Evolutionary conservation across 2,888 invertebrate species (phyloP).

Genomic region (Deilephila elpenor): DNA sequence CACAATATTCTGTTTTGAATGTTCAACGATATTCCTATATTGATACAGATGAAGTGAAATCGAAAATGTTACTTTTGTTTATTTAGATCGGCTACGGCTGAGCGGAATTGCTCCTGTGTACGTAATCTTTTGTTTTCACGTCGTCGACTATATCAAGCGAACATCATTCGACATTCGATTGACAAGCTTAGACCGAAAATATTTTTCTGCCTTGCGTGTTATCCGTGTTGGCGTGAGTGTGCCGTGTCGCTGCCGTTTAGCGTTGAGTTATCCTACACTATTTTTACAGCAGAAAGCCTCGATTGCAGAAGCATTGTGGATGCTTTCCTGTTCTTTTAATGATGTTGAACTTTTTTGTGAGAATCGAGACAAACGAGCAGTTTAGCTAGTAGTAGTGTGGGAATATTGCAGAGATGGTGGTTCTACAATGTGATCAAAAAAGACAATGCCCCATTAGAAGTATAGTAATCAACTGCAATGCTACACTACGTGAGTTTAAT

Average conservation of each 20-base stretch:
- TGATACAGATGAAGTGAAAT: not conserved
- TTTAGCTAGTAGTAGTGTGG: too few relatives aligned
- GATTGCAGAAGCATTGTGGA: too few relatives aligned
- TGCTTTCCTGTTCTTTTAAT: too few relatives aligned
- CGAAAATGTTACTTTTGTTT: constrained; percentile 2
- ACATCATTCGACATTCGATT: constrained; percentile 31
- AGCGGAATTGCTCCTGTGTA: constrained; percentile 23
- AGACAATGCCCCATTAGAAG: too few relatives aligned
- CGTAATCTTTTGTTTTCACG: constrained; percentile 33
- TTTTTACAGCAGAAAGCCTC: not conserved
- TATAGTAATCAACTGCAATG: too few relatives aligned
- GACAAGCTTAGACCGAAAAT: constrained; percentile 32
- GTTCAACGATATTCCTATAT: not conserved
- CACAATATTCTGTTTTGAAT: not conserved
- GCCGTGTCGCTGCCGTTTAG: constrained; percentile 31
- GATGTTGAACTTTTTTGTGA: too few relatives aligned
- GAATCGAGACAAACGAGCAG: too few relatives aligned
- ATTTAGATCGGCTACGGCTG: constrained; percentile 18
- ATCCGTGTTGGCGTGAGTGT: constrained; percentile 35
- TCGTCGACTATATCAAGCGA: constrained; percentile 28
- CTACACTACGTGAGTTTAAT: too few relatives aligned
- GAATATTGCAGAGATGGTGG: too few relatives aligned
- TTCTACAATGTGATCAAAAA: too few relatives aligned
- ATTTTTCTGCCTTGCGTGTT: constrained; percentile 34
- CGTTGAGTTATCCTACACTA: constrained; percentile 10